Evolutionary conservation across 2,888 invertebrate genomes (phyloP).

Genomic region (Macrophya annulata): DNA sequence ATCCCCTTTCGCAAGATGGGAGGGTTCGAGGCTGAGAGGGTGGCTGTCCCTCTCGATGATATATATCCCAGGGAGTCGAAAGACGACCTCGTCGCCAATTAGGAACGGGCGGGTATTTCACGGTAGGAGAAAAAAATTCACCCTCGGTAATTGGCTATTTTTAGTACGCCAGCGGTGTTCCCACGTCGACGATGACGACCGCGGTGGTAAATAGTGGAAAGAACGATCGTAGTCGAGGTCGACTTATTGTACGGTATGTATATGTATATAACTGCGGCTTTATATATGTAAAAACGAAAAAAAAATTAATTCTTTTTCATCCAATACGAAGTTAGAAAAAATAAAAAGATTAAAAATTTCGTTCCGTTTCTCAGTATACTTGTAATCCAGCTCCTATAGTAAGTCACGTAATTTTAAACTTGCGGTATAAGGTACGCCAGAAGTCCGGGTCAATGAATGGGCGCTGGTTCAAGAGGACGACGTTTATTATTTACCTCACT

Average conservation of each 20-base stretch:
- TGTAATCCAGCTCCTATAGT: background rate
- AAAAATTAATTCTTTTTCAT: background rate
- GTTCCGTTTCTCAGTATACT: too few relatives aligned
- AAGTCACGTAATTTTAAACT: background rate
- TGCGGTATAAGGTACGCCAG: background rate
- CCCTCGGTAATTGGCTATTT: constrained; percentile 40
- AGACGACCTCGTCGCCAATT: constrained; percentile 41
- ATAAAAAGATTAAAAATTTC: background rate
- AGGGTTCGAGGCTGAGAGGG: background rate
- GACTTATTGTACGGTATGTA: background rate
- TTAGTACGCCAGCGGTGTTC: constrained; percentile 23
- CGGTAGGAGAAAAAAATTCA: constrained; percentile 11
- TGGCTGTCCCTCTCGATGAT: constrained; percentile 12
- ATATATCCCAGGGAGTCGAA: constrained; percentile 8
- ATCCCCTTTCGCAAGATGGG: background rate
- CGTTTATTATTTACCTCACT: constrained; percentile 48
- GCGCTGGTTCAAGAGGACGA: constrained; percentile 6
- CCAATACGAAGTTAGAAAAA: too few relatives aligned
- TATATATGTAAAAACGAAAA: background rate
- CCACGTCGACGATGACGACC: background rate
- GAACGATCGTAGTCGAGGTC: background rate
- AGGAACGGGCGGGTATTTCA: constrained; percentile 19
- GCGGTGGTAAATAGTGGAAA: background rate
- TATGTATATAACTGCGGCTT: background rate
- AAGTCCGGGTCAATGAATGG: constrained; percentile 17